A percentile compares a stretch with the other conserved stretches of the same genome.
Evolutionary conservation across 1,140 invertebrate genomes (phyloP).

Genomic region (Apolygus lucorum): DNA sequence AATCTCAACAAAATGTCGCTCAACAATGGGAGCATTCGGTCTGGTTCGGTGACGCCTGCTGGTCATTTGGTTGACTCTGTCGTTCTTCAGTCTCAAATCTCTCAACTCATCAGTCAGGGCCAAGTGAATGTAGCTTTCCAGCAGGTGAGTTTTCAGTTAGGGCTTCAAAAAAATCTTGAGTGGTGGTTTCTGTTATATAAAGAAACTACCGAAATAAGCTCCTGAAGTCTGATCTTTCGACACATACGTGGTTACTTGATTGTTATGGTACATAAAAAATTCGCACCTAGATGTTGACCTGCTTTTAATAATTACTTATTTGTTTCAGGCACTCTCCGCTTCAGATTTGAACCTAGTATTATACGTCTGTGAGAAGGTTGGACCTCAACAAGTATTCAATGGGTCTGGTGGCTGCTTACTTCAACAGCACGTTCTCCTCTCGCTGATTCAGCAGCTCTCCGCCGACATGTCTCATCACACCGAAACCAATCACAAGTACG

Average conservation of each 20-base stretch:
- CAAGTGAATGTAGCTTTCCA: conserved; percentile 81
- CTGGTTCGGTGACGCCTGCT: conserved; percentile 57
- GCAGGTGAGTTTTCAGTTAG: conserved; percentile 57
- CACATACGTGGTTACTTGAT: too few species aligned
- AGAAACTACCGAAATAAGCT: too few species aligned
- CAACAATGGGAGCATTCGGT: conserved; percentile 42
- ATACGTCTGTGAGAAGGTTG: conserved; percentile 71
- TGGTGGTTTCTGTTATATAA: too few species aligned
- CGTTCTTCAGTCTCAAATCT: conserved; percentile 57
- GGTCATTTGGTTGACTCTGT: conserved; percentile 51
- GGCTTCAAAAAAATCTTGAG: too few species aligned
- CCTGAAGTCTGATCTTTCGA: too few species aligned
- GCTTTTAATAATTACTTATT: too few species aligned
- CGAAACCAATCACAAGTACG: conserved; percentile 78
- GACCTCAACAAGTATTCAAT: conserved; percentile 65
- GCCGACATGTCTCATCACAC: conserved; percentile 74
- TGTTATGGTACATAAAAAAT: too few species aligned
- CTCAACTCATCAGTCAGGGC: conserved; percentile 59
- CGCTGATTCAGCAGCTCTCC: conserved; percentile 84
- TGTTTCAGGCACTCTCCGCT: conserved; percentile 63
- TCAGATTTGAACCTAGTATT: conserved; percentile 76
- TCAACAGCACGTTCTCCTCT: conserved; percentile 77
- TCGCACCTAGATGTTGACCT: too few species aligned
- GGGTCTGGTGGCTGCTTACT: conserved; percentile 55
- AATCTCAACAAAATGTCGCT: conserved; percentile 18